A percentile compares a stretch with the other conserved stretches of the same genome.
phyloP scores from a whole-genome alignment of 2,888 invertebrate species.

The Lissocephala sabroskyi region DNA sequence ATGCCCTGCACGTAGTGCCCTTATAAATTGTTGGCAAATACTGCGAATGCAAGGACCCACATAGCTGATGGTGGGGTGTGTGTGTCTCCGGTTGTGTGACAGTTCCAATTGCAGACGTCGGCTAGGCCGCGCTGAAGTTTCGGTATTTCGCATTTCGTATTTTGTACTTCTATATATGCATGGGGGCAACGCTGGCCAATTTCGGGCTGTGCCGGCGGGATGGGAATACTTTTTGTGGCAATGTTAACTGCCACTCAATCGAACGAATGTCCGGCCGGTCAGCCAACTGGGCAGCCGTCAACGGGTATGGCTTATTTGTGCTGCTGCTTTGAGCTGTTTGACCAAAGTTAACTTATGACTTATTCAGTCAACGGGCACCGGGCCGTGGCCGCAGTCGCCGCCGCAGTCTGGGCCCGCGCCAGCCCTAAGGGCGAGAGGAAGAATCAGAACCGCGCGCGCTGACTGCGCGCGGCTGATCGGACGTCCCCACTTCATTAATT shows the following conservation, averaged over 20 bases:
- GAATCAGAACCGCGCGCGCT: not conserved
- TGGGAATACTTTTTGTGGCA: slow-evolving; percentile 36
- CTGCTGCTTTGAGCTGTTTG: slow-evolving; percentile 25
- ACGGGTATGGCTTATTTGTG: not conserved
- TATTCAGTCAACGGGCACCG: slow-evolving; percentile 40
- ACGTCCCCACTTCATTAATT: slow-evolving; percentile 51
- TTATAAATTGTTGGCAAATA: slow-evolving; percentile 62
- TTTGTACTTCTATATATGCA: slow-evolving; percentile 48
- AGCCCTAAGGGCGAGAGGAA: no score
- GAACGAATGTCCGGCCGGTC: not conserved
- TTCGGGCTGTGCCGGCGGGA: slow-evolving; percentile 43
- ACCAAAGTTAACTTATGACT: slow-evolving; percentile 56
- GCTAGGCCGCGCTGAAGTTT: not conserved
- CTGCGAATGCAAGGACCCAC: not conserved
- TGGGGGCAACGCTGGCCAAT: slow-evolving; percentile 26
- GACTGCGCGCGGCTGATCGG: not conserved
- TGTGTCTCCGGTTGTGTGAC: slow-evolving; percentile 23
- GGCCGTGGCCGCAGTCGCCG: no score
- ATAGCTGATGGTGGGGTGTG: no score
- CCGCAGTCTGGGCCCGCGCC: no score
- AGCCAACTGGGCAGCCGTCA: no score
- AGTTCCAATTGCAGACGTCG: slow-evolving; percentile 35
- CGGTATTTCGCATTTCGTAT: slow-evolving; percentile 8
- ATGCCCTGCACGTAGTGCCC: slow-evolving; percentile 61
- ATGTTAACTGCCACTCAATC: slow-evolving; percentile 63